Base-by-base conservation (phyloP, 2,888 invertebrate genomes). In the Phyllotreta striolata region DNA sequence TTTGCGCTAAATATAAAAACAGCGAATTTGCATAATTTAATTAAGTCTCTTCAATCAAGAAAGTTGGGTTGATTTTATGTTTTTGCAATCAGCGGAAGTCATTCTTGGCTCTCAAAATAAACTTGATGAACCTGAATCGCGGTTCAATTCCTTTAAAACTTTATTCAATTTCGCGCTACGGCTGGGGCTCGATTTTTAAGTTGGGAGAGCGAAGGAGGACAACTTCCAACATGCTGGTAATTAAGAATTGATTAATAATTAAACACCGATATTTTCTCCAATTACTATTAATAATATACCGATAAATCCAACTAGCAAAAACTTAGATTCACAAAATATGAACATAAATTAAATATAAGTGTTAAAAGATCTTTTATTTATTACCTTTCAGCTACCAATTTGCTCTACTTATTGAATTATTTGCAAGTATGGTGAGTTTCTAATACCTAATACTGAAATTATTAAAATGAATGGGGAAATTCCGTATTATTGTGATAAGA, bases 11-110 rank as follows among this genome's bases (percentile, higher is more conserved):
- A 76, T 73, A 76, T 73, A 77, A 77, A 77, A 76, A 77, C 74
- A 71, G 67, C 66, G 67, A 71, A 76, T 81, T 74, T 76, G 70
- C 76, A 76, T 76, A 80, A 80, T 74, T 74, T 77, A 81, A 81
- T 80, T 81, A 81, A 80, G 77, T 75, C 76, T 77, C 77, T 78
- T 79, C 78, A 80, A 81, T 80, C 79, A 80, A 74, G 71, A 71
- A 76, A 76, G 75, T 74, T 69, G 71, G 71, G 73, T 74, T 77
- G 77, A 77, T 77, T 79, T 76, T 77, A 76, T 76, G 79, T 79
- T 79, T 80, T 80, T 80, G 80, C 78, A 80, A 80, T 80, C 80
- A 80, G 73, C 73, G 73, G 70, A 74, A 77, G 72, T 76, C 76
- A 74, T 71, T 70, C 69, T 68, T 66, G 70, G 64, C 74, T 72